Conservation (phyloP, 2,797 vertebrate genomes). For the Glossophaga mutica region DNA sequence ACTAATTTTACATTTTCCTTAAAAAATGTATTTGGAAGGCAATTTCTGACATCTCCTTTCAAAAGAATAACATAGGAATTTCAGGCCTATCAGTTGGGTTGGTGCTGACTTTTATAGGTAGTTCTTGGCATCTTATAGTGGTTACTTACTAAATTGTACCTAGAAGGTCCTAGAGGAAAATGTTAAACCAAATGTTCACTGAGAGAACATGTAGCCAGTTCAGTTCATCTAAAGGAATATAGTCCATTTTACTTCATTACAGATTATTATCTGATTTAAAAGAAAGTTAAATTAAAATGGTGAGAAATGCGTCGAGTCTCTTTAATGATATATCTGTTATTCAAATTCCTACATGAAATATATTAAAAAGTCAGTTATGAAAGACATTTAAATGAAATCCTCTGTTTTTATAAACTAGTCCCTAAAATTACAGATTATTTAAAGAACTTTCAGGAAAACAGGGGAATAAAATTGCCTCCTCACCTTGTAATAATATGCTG, state of each 20-base stretch:
- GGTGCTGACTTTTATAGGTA: not conserved
- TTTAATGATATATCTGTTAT: not conserved
- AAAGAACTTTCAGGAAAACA: slow-evolving; percentile 35
- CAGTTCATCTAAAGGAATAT: not conserved
- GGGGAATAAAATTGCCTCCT: slow-evolving; percentile 8
- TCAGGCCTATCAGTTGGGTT: not conserved
- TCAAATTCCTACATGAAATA: slow-evolving; percentile 19
- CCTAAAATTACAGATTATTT: slow-evolving; percentile 58
- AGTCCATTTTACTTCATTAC: not conserved
- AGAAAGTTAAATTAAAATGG: not conserved
- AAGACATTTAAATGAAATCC: slow-evolving; percentile 26
- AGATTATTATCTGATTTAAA: not conserved
- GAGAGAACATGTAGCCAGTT: not conserved
- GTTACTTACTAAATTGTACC: slow-evolving; percentile 36
- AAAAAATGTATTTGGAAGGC: slow-evolving; percentile 1
- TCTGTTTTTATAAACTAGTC: slow-evolving; percentile 40
- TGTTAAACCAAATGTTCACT: not conserved
- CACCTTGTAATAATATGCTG: not conserved
- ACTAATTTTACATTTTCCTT: not conserved
- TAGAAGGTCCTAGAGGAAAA: not conserved
- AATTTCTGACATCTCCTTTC: not conserved
- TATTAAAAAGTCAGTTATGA: slow-evolving; percentile 27
- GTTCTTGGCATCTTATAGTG: not conserved
- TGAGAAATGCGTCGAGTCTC: not conserved
- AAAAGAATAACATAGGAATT: not conserved